phyloP scores from a whole-genome alignment of 2,888 invertebrate genomes.

The Amblyjoppa proteus region DNA sequence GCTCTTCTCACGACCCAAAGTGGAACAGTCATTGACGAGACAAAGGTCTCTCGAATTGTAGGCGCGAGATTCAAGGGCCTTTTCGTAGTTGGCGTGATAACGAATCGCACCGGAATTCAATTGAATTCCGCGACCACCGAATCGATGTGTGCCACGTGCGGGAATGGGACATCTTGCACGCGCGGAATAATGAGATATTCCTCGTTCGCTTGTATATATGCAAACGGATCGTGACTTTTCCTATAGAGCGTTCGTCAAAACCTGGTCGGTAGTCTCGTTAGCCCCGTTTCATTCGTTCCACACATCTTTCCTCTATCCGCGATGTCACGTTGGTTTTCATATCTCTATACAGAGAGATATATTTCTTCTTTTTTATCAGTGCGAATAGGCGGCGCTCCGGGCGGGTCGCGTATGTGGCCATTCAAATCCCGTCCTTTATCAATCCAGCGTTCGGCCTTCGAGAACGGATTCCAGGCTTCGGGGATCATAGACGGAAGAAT shows the following conservation, averaged over 20 bases:
- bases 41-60: background rate
- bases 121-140: constrained; percentile 15
- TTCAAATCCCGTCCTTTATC: constrained; percentile 6
- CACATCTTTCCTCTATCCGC: constrained; percentile 1
- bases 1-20: background rate
- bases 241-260: constrained; percentile 42
- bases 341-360: background rate
- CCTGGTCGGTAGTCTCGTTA: constrained; percentile 52
- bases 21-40: constrained; percentile 17
- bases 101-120: constrained; percentile 26
- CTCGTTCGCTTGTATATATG: background rate
- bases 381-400: constrained; percentile 8
- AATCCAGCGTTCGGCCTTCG: background rate
- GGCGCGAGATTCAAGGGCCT: background rate
- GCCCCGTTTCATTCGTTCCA: constrained; percentile 45
- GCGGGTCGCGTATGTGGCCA: background rate
- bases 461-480: background rate
- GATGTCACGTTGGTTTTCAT: background rate
- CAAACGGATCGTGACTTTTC: constrained; percentile 14
- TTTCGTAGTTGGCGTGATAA: constrained; percentile 4
- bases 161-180: background rate
- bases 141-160: constrained; percentile 18
- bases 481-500: background rate
- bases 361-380: background rate
- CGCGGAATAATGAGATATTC: constrained; percentile 22